Conservation (phyloP, 2,888 invertebrate species). For the Ormyrus nitidulus region DNA sequence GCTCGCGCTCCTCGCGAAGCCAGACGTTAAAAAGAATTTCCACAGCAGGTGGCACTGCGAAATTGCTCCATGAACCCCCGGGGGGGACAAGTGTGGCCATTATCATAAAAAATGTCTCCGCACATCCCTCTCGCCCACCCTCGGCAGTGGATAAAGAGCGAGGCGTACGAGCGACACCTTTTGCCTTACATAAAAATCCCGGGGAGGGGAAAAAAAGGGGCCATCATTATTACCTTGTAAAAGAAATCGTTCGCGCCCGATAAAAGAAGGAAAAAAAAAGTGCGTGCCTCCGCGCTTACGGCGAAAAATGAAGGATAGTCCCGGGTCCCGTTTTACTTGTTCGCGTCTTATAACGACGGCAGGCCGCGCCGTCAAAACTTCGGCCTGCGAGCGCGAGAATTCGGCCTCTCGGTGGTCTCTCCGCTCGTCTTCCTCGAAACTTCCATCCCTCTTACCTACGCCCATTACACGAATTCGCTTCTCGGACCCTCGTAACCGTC, state of each 20-base stretch:
- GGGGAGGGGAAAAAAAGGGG: neutral
- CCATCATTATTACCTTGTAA: neutral
- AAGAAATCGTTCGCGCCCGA: neutral
- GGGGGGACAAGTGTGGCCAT: slow-evolving; percentile 39
- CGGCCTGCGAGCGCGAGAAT: neutral
- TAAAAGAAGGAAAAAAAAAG: neutral
- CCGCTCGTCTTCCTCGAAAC: slow-evolving; percentile 35
- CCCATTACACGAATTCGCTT: slow-evolving; percentile 44
- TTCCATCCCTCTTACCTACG: slow-evolving; percentile 35
- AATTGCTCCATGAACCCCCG: slow-evolving; percentile 42
- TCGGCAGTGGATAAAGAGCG: neutral
- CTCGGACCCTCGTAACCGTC: slow-evolving; percentile 41
- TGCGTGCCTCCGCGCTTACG: too few species aligned
- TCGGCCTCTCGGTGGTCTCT: slow-evolving; percentile 15
- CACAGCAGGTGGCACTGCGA: slow-evolving; percentile 45
- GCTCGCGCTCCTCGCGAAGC: slow-evolving; percentile 1
- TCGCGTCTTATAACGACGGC: neutral
- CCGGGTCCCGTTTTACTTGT: too few species aligned
- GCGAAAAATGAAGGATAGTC: too few species aligned
- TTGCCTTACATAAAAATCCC: neutral
- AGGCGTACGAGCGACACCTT: neutral
- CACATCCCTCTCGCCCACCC: slow-evolving; percentile 15
- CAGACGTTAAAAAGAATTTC: slow-evolving; percentile 49
- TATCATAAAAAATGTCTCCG: slow-evolving; percentile 51
- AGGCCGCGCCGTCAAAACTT: slow-evolving; percentile 39